Evolutionary conservation across 2,797 vertebrate genomes (phyloP).

Genomic region (Chloroceryle amazona): DNA sequence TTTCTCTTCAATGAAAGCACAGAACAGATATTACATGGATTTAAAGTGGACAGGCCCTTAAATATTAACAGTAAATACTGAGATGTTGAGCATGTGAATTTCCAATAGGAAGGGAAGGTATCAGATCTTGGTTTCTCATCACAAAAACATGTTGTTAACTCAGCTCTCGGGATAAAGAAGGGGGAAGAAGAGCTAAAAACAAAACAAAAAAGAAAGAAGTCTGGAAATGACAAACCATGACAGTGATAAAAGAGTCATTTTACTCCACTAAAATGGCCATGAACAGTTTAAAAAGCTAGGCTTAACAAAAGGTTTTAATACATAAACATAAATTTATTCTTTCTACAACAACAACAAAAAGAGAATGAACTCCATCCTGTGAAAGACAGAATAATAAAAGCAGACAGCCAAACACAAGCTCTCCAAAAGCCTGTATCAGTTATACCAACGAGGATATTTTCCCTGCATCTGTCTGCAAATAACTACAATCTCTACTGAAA

Average conservation of each 20-base stretch:
- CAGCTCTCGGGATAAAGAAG: not conserved
- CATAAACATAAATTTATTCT: not conserved
- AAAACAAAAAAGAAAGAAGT: not conserved
- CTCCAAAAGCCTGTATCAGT: not conserved
- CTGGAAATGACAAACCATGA: slow-evolving; percentile 13
- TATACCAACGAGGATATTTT: not conserved
- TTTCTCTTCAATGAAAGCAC: not conserved
- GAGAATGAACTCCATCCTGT: not conserved
- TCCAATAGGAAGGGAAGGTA: not conserved
- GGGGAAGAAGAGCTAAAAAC: too few relatives aligned
- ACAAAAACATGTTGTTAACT: not conserved
- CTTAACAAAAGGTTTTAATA: not conserved
- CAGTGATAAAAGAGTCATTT: not conserved
- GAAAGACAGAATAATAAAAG: not conserved
- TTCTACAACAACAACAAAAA: not conserved
- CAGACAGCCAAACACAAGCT: not conserved
- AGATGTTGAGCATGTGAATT: not conserved
- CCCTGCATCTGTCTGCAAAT: not conserved
- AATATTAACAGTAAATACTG: not conserved
- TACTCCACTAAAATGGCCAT: not conserved
- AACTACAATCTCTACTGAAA: not conserved
- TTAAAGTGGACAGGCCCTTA: not conserved
- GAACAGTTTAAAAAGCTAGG: not conserved
- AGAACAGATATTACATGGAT: not conserved
- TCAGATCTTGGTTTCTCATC: not conserved